These are phyloP conservation scores for Conger conger DNA, from an alignment of 2,113 vertebrate genomes.

Conservation along the genomic window DNA sequence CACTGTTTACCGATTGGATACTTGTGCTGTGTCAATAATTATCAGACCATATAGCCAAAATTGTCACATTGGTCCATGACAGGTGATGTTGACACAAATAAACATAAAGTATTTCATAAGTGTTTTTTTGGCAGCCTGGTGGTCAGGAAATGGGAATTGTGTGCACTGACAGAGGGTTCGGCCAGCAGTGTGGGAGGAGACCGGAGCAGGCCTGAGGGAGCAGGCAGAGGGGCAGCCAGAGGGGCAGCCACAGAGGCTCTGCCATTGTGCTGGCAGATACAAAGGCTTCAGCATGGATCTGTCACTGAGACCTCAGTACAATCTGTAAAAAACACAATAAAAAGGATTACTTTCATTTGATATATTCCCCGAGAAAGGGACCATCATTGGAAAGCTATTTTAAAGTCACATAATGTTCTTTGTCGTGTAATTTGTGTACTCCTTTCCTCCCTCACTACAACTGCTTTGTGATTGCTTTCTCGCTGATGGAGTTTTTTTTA, in stretches of 20 bases:
- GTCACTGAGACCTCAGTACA: background rate
- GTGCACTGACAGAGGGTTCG: background rate
- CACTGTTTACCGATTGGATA: background rate
- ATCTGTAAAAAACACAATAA: constrained; percentile 31
- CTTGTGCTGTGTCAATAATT: background rate
- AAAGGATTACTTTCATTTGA: constrained; percentile 14
- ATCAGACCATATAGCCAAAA: background rate
- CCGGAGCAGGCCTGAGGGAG: background rate
- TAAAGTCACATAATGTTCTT: constrained; percentile 19
- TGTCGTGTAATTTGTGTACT: constrained; percentile 1
- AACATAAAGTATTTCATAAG: constrained; percentile 16
- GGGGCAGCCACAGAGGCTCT: too few relatives aligned
- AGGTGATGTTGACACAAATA: background rate
- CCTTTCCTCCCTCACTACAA: background rate
- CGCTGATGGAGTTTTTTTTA: background rate
- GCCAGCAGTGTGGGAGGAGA: background rate
- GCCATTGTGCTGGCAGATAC: constrained; percentile 12
- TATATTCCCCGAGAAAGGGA: constrained; percentile 1
- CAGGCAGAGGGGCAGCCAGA: background rate
- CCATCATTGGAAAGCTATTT: constrained; percentile 19
- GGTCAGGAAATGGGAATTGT: background rate
- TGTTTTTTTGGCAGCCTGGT: background rate
- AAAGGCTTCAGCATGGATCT: background rate
- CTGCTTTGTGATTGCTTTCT: constrained; percentile 7
- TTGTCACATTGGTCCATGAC: constrained; percentile 9